These are phyloP conservation scores for Anas capensis DNA, from an alignment of 2,797 vertebrate species.

Conservation along the genomic window DNA sequence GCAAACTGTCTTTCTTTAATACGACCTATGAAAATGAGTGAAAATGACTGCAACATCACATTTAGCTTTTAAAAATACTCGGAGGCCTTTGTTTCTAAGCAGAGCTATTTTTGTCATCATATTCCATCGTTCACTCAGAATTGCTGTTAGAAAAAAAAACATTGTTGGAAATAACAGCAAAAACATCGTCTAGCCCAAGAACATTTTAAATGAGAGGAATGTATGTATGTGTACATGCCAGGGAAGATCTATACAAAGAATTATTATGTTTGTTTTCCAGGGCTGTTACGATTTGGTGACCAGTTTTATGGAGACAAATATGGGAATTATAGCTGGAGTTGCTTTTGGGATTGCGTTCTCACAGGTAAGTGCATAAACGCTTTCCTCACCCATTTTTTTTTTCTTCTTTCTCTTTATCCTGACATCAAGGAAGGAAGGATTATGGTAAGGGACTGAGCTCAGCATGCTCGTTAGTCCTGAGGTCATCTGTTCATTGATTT, in stretches of 20 bases:
- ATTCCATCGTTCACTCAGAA: neutral
- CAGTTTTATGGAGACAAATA: slow-evolving; percentile 93
- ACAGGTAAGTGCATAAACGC: slow-evolving; percentile 83
- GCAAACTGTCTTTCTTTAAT: neutral
- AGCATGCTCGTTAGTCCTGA: slow-evolving; percentile 75
- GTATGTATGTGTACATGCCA: neutral
- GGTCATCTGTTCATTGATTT: slow-evolving; percentile 84
- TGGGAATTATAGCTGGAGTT: slow-evolving; percentile 96
- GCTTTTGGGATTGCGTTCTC: slow-evolving; percentile 96
- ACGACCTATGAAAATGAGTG: neutral
- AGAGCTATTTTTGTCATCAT: neutral
- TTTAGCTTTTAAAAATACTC: neutral
- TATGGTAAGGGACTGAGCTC: slow-evolving; percentile 71
- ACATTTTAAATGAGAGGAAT: neutral
- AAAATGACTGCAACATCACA: neutral
- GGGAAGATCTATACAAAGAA: slow-evolving; percentile 5
- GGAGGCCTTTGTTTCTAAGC: neutral
- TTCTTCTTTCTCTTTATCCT: neutral
- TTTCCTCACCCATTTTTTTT: neutral
- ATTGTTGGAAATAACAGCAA: neutral
- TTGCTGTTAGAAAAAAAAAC: neutral
- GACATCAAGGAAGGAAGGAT: slow-evolving; percentile 51
- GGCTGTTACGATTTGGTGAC: slow-evolving; percentile 96
- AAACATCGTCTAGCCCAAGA: neutral
- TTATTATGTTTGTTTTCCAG: slow-evolving; percentile 77